These are phyloP conservation scores for Aporophyla nigra DNA, from an alignment of 2,888 invertebrate species.

Conservation along the genomic window DNA sequence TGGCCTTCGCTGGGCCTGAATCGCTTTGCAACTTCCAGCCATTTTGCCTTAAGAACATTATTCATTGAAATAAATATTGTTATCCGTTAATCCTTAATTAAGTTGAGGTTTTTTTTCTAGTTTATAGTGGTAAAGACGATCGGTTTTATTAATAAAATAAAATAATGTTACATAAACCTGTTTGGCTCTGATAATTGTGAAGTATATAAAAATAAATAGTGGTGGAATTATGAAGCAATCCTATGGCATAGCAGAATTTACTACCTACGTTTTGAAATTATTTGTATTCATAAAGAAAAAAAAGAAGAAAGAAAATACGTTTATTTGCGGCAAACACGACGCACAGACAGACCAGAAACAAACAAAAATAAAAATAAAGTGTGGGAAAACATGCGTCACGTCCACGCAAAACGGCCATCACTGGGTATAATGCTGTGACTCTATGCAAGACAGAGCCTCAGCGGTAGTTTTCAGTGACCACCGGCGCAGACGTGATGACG, in stretches of 20 bases:
- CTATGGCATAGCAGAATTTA: neutral
- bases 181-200: neutral
- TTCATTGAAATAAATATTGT: constrained; percentile 62
- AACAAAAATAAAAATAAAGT: too few species aligned
- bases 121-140: neutral
- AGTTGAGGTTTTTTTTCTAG: constrained; percentile 1
- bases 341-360: too few species aligned
- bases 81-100: constrained; percentile 49
- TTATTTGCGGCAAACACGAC: too few species aligned
- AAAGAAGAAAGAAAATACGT: too few species aligned
- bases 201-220: neutral
- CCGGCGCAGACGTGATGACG: too few species aligned
- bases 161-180: neutral
- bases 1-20: constrained; percentile 71
- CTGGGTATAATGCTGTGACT: too few species aligned
- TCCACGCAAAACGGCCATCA: too few species aligned
- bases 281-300: too few species aligned
- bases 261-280: neutral
- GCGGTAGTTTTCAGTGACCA: too few species aligned
- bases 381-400: too few species aligned
- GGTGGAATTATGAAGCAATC: neutral
- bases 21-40: constrained; percentile 70
- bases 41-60: constrained; percentile 63
- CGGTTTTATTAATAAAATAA: neutral
- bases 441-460: too few species aligned